phyloP scores from a whole-genome alignment of 2,888 invertebrate genomes.

The Eupithecia dodoneata region DNA sequence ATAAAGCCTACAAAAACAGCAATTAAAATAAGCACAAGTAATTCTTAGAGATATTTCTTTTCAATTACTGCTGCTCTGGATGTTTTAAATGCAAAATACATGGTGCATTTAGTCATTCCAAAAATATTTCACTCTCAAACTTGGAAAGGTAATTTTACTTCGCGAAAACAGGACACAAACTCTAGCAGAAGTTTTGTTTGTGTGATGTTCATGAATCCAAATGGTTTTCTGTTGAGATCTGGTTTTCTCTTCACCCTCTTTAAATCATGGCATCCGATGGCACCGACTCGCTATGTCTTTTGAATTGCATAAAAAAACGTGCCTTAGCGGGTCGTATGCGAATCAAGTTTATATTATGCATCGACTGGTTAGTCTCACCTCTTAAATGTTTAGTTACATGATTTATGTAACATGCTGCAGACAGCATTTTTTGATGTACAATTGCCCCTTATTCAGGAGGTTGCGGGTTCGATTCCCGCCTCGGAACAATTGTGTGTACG shows the following conservation, averaged over 20 bases:
- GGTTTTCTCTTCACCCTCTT: not conserved
- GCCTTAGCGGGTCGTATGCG: not conserved
- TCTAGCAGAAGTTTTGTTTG: not conserved
- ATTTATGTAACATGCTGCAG: not conserved
- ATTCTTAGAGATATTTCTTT: constrained; percentile 27
- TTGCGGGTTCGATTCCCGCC: too few relatives aligned
- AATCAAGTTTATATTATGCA: not conserved
- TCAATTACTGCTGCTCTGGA: constrained; percentile 40
- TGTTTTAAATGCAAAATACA: not conserved
- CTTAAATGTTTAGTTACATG: not conserved
- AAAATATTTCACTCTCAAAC: not conserved
- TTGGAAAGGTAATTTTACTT: not conserved
- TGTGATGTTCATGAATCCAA: not conserved
- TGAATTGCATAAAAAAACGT: not conserved
- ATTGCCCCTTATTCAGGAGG: too few relatives aligned
- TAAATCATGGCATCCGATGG: not conserved
- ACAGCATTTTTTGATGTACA: too few relatives aligned
- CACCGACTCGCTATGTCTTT: not conserved
- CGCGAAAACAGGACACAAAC: not conserved
- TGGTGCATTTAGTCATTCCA: not conserved
- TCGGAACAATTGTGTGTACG: too few relatives aligned
- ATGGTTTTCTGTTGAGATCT: not conserved
- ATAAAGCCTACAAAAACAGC: not conserved
- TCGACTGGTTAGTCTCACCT: not conserved
- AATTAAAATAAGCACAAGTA: constrained; percentile 10